phyloP scores from a whole-genome alignment of 2,113 vertebrate genomes.

The Rynchops niger region DNA sequence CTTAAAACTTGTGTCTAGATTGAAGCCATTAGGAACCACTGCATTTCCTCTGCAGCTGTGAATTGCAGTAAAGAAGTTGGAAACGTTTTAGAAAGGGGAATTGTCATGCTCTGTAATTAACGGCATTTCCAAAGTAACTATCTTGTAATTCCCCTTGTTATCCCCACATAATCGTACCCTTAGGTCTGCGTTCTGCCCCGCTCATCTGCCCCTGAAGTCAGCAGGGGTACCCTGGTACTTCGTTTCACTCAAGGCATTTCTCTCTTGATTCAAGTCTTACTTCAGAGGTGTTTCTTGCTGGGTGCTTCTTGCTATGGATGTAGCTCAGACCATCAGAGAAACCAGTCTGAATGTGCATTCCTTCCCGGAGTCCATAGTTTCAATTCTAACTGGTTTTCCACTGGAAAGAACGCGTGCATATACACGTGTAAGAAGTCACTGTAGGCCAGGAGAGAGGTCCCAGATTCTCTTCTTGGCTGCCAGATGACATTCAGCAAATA shows the following conservation, averaged over 20 bases:
- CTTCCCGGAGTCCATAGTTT: neutral
- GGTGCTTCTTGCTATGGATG: neutral
- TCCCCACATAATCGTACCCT: neutral
- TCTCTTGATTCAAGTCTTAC: no score
- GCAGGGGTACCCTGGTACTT: neutral
- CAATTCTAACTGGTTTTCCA: neutral
- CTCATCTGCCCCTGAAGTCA: neutral
- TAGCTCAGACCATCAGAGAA: neutral
- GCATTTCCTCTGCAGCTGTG: neutral
- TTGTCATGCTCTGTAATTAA: neutral
- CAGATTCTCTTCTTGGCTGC: neutral
- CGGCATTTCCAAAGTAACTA: neutral
- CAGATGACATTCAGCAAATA: neutral
- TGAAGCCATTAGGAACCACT: neutral
- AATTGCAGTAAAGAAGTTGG: neutral
- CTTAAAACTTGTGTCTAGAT: neutral
- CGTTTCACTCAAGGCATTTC: neutral
- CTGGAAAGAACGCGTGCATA: no score
- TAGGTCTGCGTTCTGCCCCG: accelerated
- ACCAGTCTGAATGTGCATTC: accelerated
- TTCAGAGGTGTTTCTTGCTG: neutral
- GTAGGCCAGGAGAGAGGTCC: neutral
- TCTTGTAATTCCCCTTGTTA: neutral
- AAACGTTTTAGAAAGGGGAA: neutral
- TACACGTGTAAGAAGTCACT: accelerated